Evolutionary conservation across 2,113 vertebrate genomes (phyloP).

Genomic region (Camelus dromedarius): DNA sequence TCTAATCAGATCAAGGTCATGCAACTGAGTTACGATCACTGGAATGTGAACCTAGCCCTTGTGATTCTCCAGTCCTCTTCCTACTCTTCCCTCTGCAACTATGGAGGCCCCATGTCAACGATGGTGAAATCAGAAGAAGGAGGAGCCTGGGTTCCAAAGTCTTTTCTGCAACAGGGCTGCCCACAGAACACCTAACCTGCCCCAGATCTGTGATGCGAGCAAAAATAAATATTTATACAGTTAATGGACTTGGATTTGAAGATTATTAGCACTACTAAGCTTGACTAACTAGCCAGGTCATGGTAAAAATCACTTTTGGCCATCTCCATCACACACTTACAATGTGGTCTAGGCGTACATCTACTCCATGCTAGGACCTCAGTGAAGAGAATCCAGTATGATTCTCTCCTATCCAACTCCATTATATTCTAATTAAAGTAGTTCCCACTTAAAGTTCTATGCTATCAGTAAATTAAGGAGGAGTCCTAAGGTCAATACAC

Average conservation of each 20-base stretch:
- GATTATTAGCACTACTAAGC: not conserved
- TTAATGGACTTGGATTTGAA: not conserved
- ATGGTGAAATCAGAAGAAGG: not conserved
- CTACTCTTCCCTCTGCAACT: not conserved
- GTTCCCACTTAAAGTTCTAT: not conserved
- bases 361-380: not conserved
- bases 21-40: not conserved
- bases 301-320: not conserved
- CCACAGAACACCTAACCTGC: not conserved
- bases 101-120: not conserved
- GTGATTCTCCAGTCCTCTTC: not conserved
- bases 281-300: not conserved
- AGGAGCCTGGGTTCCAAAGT: not conserved
- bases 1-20: not conserved
- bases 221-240: not conserved
- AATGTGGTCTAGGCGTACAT: not conserved
- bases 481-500: not conserved
- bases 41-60: not conserved
- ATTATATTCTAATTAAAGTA: not conserved
- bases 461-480: not conserved
- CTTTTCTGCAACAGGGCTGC: not conserved
- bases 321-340: not conserved
- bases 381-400: not conserved
- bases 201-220: not conserved
- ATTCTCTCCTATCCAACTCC: not conserved